Evolutionary conservation across 2,113 vertebrate species (phyloP).

Genomic region (Nematolebias whitei): DNA sequence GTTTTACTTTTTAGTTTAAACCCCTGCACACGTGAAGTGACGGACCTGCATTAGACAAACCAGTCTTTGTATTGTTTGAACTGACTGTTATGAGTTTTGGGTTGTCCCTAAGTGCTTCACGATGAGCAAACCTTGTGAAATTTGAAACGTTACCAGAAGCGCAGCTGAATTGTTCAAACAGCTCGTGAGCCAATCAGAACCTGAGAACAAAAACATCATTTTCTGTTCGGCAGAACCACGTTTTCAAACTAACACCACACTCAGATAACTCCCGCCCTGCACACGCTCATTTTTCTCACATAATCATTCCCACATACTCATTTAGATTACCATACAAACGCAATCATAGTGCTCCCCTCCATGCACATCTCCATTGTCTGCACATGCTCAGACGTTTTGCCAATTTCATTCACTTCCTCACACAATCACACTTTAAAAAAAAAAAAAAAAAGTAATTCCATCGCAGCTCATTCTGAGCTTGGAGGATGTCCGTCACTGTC

Average conservation of each 20-base stretch:
- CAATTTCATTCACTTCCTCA: conserved; percentile 5
- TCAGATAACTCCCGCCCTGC: not conserved
- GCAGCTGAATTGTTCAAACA: not conserved
- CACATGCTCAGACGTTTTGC: conserved; percentile 4
- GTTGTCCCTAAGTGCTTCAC: not conserved
- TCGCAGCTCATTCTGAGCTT: conserved; percentile 7
- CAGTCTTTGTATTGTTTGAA: not conserved
- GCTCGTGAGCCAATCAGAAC: conserved; percentile 12
- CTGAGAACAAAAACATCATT: not conserved
- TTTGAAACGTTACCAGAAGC: not conserved
- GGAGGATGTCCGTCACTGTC: conserved; percentile 27
- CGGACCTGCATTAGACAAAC: not conserved
- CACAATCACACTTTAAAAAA: not conserved
- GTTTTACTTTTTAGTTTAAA: too few relatives aligned
- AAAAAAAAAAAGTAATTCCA: not conserved
- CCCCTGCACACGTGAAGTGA: not conserved
- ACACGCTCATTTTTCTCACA: conserved; percentile 11
- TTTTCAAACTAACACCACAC: conserved; percentile 12
- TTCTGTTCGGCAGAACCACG: not conserved
- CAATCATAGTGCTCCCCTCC: conserved; percentile 3
- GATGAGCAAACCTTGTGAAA: conserved; percentile 14
- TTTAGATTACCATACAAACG: conserved; percentile 4
- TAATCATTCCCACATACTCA: not conserved
- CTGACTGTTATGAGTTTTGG: conserved; percentile 8
- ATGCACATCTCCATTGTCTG: not conserved